A percentile compares a stretch with the other conserved stretches of the same genome.
Evolutionary conservation across 2,113 vertebrate genomes (phyloP).

Genomic region (Daboia siamensis): DNA sequence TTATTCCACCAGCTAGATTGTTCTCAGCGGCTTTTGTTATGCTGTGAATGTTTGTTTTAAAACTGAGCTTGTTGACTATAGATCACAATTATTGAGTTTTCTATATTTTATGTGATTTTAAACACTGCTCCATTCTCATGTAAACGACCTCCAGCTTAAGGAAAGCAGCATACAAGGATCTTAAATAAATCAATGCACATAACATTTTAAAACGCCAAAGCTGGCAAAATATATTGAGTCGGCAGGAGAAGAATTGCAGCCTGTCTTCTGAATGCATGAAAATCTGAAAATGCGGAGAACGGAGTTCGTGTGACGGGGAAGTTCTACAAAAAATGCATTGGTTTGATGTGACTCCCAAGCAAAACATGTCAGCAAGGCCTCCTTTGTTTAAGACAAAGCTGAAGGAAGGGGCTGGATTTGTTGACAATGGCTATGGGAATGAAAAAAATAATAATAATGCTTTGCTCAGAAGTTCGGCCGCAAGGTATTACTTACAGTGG

Average conservation of each 20-base stretch:
- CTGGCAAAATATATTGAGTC: conserved; percentile 3
- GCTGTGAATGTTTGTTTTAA: neutral
- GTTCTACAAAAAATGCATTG: fast-evolving
- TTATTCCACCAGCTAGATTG: neutral
- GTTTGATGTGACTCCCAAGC: neutral
- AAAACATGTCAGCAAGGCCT: fast-evolving
- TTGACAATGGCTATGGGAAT: neutral
- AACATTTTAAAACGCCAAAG: neutral
- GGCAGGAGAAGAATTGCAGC: neutral
- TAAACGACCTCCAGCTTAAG: neutral
- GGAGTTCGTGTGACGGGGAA: conserved; percentile 38
- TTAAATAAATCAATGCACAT: conserved; percentile 2
- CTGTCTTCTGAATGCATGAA: conserved; percentile 32
- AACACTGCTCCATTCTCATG: neutral
- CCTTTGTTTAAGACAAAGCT: neutral
- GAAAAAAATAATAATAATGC: neutral
- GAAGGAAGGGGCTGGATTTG: neutral
- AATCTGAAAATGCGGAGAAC: conserved; percentile 32
- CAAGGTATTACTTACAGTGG: neutral
- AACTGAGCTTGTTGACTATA: neutral
- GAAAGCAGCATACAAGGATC: neutral
- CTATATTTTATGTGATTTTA: neutral
- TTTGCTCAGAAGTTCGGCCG: neutral
- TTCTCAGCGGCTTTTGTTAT: neutral
- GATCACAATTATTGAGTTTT: neutral